phyloP scores from a whole-genome alignment of 1,140 invertebrate genomes.

The Cherax quadricarinatus region DNA sequence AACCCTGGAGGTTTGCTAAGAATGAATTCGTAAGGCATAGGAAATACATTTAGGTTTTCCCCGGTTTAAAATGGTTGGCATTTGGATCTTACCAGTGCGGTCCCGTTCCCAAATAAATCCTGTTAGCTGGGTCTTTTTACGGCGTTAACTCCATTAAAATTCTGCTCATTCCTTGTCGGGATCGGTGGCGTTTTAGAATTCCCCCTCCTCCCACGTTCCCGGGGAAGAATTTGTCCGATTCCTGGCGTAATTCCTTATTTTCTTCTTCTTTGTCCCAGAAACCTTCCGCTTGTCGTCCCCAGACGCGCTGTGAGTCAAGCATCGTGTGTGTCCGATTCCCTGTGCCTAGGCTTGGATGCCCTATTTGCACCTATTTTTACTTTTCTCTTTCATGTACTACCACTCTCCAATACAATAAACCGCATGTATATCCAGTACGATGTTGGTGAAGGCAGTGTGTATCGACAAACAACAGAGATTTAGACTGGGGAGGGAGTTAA shows the following conservation, averaged over 20 bases:
- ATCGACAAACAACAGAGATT: too few relatives aligned
- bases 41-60: background rate
- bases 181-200: conserved; percentile 66
- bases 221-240: conserved; percentile 57
- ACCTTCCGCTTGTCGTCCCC: conserved; percentile 67
- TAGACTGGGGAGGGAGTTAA: background rate
- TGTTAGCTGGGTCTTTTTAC: conserved; percentile 58
- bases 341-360: background rate
- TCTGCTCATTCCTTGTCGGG: conserved; percentile 65
- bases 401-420: background rate
- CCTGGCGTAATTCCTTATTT: conserved; percentile 64
- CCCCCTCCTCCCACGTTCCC: conserved; percentile 22
- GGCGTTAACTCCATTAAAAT: conserved; percentile 67
- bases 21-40: background rate
- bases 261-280: conserved; percentile 66
- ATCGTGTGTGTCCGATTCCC: conserved; percentile 49
- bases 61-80: conserved; percentile 25
- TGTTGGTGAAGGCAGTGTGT: too few relatives aligned
- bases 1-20: background rate
- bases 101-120: conserved; percentile 49
- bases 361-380: too few relatives aligned
- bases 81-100: conserved; percentile 7
- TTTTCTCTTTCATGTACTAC: background rate
- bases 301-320: conserved; percentile 67
- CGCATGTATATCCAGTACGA: too few relatives aligned